Conservation (phyloP, 2,888 invertebrate genomes). For the Erebia aethiops region DNA sequence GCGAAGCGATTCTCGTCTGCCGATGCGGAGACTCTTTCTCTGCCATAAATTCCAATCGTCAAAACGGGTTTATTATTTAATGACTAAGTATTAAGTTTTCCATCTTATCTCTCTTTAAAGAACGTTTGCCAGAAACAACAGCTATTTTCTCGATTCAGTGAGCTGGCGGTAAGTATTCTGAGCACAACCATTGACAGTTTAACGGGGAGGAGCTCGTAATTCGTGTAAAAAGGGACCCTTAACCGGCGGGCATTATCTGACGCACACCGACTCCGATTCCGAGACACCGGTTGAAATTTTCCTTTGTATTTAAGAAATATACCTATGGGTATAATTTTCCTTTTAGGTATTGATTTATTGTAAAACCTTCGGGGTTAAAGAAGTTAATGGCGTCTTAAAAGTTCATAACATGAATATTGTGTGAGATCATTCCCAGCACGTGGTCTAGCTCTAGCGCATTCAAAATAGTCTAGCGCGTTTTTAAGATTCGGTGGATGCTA, state of each 20-base stretch:
- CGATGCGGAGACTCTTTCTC: too few species aligned
- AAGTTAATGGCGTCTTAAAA: neutral
- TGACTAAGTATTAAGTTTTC: neutral
- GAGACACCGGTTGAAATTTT: conserved; percentile 15
- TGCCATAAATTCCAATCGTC: too few species aligned
- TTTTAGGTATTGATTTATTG: neutral
- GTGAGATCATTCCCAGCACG: neutral
- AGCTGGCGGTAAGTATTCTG: conserved; percentile 22
- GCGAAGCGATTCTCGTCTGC: too few species aligned
- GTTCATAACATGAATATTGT: too few species aligned
- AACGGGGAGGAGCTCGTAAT: conserved; percentile 26
- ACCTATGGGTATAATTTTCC: neutral
- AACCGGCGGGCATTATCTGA: conserved; percentile 17
- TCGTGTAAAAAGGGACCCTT: conserved; percentile 24
- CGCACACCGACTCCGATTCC: neutral
- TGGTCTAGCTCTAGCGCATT: neutral
- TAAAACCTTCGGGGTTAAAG: neutral
- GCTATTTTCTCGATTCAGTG: conserved; percentile 22
- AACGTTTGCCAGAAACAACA: conserved; percentile 17
- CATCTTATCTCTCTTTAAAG: conserved; percentile 17
- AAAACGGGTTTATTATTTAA: too few species aligned
- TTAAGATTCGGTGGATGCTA: too few species aligned
- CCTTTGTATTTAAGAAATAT: neutral
- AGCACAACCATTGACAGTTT: conserved; percentile 27
- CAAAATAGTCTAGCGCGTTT: too few species aligned